A percentile compares a stretch with the other conserved stretches of the same genome.
These are phyloP conservation scores for Cecidostiba fungosa DNA, from an alignment of 2,888 invertebrate species.

Conservation along the genomic window DNA sequence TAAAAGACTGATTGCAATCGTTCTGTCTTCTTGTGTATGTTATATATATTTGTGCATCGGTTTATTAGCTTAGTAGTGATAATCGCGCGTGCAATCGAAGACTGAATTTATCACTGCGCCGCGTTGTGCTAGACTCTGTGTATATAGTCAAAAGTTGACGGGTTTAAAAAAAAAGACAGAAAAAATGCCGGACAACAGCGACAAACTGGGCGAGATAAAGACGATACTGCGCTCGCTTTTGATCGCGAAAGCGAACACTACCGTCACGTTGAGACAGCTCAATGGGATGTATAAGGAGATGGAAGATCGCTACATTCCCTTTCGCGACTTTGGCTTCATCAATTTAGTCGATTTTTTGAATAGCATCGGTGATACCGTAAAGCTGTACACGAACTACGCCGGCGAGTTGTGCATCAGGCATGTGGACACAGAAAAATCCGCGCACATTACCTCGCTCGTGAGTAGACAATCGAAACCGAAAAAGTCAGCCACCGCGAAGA, in stretches of 20 bases:
- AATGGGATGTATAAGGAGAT: conserved; percentile 66
- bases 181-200: conserved; percentile 5
- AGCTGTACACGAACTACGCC: conserved; percentile 33
- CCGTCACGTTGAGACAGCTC: conserved; percentile 57
- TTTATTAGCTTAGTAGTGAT: too few species aligned
- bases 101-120: neutral
- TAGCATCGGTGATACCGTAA: conserved; percentile 65
- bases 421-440: conserved; percentile 67
- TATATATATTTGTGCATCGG: neutral
- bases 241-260: conserved; percentile 60
- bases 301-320: conserved; percentile 70
- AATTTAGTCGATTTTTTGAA: conserved; percentile 67
- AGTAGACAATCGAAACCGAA: conserved; percentile 67
- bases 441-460: conserved; percentile 71
- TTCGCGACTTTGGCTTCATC: conserved; percentile 64
- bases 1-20: neutral
- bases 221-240: conserved; percentile 67
- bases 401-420: conserved; percentile 61
- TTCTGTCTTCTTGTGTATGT: neutral
- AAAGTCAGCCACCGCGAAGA: neutral
- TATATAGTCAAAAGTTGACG: neutral
- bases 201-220: conserved; percentile 57
- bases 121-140: neutral
- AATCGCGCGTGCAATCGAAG: too few species aligned
- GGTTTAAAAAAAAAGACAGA: neutral